These are phyloP conservation scores for Centrocercus urophasianus DNA, from an alignment of 2,113 vertebrate species.

Conservation along the genomic window DNA sequence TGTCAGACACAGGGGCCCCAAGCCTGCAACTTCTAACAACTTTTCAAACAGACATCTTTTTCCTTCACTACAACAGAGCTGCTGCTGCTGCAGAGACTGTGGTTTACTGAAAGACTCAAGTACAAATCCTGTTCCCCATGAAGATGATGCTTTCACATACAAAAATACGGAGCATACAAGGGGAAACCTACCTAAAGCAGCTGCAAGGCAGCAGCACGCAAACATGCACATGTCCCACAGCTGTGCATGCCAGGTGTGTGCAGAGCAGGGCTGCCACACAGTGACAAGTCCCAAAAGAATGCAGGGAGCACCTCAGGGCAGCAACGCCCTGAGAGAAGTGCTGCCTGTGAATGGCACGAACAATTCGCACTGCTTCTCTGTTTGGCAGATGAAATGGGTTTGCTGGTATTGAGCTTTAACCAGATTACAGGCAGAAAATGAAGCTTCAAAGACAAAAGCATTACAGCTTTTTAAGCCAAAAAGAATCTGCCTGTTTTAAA, in stretches of 20 bases:
- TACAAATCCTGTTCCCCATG: fast-evolving
- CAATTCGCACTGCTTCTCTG: neutral
- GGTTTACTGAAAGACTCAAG: neutral
- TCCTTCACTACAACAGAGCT: neutral
- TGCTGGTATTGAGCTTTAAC: neutral
- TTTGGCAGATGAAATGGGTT: neutral
- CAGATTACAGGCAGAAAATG: conserved; percentile 42
- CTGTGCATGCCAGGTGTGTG: fast-evolving
- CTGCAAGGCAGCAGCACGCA: neutral
- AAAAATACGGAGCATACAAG: neutral
- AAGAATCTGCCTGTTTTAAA: conserved; percentile 17
- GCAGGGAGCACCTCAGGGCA: neutral
- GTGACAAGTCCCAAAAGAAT: neutral
- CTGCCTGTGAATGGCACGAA: neutral
- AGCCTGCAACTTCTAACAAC: neutral
- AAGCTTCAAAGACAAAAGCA: conserved; percentile 55
- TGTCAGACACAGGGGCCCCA: fast-evolving
- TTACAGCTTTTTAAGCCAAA: conserved; percentile 26
- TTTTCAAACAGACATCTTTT: neutral
- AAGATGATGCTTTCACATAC: fast-evolving
- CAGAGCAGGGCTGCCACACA: neutral
- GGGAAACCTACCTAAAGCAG: neutral
- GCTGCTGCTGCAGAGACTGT: neutral
- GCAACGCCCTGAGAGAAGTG: fast-evolving
- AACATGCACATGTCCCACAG: fast-evolving